These are phyloP conservation scores for Sogatella furcifera DNA, from an alignment of 1,140 invertebrate genomes.

Conservation along the genomic window DNA sequence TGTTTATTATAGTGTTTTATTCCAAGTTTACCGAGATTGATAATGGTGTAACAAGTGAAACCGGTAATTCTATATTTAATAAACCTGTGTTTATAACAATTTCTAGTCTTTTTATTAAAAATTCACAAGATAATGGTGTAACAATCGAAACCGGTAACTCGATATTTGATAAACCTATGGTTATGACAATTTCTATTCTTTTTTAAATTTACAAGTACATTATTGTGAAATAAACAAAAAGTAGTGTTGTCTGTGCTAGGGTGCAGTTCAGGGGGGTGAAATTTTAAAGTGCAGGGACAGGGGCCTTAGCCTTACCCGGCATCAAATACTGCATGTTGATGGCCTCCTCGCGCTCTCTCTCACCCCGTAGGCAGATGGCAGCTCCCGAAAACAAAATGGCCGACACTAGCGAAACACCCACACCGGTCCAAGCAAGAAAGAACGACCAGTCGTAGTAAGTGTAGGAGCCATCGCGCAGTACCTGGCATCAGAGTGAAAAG, in stretches of 20 bases:
- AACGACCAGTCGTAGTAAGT: conserved; percentile 92
- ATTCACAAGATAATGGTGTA: no score
- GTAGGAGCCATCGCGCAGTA: conserved; percentile 73
- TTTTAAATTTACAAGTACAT: no score
- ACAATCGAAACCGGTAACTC: no score
- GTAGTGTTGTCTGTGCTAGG: not conserved
- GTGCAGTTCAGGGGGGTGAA: not conserved
- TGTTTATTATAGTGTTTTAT: no score
- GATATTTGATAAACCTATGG: no score
- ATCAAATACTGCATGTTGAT: conserved; percentile 96
- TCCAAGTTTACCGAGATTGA: no score
- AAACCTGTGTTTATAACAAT: no score
- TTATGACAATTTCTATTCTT: no score
- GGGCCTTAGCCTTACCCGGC: conserved; percentile 64
- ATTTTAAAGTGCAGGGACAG: no score
- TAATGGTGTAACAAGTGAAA: no score
- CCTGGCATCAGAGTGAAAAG: conserved; percentile 39
- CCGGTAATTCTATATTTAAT: no score
- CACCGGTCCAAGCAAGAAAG: conserved; percentile 89
- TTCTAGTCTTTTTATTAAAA: no score
- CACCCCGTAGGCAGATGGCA: conserved; percentile 82
- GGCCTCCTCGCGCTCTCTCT: conserved; percentile 84
- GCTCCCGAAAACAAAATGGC: conserved; percentile 85
- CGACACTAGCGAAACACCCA: conserved; percentile 74
- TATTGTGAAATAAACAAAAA: not conserved